Percentiles rank a stretch among this genome's conserved stretches.
phyloP scores from a whole-genome alignment of 2,113 vertebrate species.

The Panthera leo region DNA sequence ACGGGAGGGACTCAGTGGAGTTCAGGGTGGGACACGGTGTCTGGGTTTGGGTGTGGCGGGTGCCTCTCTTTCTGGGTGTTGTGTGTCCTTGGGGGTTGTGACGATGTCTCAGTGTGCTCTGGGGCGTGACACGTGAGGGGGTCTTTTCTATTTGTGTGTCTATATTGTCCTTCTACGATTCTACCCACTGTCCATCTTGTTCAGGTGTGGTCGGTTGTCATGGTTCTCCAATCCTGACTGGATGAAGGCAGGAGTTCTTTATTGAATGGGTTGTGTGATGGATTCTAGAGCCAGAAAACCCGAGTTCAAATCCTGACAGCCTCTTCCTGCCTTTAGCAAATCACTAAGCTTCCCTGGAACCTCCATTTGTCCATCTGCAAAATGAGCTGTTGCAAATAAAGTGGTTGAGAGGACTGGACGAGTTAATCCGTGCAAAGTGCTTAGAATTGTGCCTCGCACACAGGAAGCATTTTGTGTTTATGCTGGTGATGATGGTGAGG shows the following conservation, averaged over 20 bases:
- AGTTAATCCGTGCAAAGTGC: background rate
- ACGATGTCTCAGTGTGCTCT: background rate
- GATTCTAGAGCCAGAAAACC: background rate
- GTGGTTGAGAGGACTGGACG: background rate
- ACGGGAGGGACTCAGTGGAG: background rate
- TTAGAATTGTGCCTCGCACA: background rate
- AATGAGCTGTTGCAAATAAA: background rate
- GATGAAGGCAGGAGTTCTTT: background rate
- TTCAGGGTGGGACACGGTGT: background rate
- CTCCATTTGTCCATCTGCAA: slow-evolving; percentile 6
- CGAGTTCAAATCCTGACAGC: background rate
- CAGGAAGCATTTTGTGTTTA: background rate
- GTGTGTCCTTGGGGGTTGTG: background rate
- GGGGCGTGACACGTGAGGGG: background rate
- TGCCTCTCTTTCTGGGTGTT: background rate
- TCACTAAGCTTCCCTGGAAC: background rate
- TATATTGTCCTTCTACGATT: background rate
- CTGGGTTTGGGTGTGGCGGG: slow-evolving; percentile 15
- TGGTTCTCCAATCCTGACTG: background rate
- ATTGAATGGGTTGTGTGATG: background rate
- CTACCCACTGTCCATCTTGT: background rate
- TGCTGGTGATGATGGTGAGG: background rate
- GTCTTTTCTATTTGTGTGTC: background rate
- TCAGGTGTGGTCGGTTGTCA: background rate
- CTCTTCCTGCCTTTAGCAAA: background rate